Percentiles rank a stretch among this genome's conserved stretches.
These are phyloP conservation scores for Paracanthobrama guichenoti DNA, from an alignment of 2,113 vertebrate species.

Conservation along the genomic window DNA sequence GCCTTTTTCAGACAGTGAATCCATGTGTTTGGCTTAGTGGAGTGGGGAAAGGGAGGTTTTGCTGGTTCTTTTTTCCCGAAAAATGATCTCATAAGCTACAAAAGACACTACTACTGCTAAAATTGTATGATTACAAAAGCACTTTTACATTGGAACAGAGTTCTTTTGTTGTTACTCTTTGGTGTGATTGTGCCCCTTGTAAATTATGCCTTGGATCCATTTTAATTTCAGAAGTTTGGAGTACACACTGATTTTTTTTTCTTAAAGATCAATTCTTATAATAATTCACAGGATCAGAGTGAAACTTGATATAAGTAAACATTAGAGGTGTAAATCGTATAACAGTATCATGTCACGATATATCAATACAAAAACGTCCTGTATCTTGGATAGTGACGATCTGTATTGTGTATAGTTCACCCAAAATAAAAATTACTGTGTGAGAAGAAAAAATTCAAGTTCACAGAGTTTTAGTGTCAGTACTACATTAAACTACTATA, in stretches of 20 bases:
- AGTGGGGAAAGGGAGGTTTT: neutral
- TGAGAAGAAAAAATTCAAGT: no score
- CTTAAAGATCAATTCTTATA: neutral
- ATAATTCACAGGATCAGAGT: neutral
- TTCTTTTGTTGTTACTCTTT: neutral
- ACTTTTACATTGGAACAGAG: neutral
- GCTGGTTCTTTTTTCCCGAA: neutral
- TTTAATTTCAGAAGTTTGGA: neutral
- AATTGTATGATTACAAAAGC: neutral
- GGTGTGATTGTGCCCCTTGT: neutral
- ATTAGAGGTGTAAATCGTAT: no score
- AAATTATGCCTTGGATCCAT: neutral
- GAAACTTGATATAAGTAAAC: neutral
- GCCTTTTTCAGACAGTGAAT: neutral
- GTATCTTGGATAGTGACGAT: no score
- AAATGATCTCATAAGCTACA: neutral
- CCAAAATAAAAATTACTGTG: no score
- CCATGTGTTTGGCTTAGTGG: neutral
- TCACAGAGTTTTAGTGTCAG: no score
- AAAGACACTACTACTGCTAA: neutral
- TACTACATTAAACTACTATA: no score
- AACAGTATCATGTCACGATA: no score
- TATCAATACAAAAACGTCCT: no score
- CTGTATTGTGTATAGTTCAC: no score
- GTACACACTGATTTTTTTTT: neutral